These are phyloP conservation scores for Poliocrania exsul DNA, from an alignment of 2,797 vertebrate genomes.

Conservation along the genomic window DNA sequence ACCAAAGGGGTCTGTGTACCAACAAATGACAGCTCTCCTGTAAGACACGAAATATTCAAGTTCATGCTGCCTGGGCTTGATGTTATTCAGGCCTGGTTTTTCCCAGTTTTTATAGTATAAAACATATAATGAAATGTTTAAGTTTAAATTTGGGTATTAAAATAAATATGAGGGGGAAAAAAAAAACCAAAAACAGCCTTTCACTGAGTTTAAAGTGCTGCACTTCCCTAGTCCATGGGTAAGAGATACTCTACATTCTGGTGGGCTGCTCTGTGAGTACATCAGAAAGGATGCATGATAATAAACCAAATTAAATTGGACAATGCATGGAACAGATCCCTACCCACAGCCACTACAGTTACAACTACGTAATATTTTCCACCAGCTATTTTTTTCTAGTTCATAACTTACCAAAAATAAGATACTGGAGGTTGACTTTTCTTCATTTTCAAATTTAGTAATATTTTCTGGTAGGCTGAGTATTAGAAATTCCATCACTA, in stretches of 20 bases:
- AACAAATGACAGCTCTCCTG: neutral
- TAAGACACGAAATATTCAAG: neutral
- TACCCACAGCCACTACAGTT: neutral
- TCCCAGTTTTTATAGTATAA: neutral
- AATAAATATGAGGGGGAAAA: neutral
- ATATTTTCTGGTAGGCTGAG: neutral
- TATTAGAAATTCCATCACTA: neutral
- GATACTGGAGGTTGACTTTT: neutral
- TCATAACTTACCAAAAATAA: constrained; percentile 30
- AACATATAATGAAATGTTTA: accelerated
- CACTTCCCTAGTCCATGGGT: neutral
- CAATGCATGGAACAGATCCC: constrained; percentile 37
- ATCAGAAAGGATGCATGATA: neutral
- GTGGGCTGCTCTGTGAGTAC: neutral
- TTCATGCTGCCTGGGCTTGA: too few species aligned
- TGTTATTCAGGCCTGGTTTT: neutral
- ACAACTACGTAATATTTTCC: constrained; percentile 20
- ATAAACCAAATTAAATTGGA: neutral
- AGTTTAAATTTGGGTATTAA: neutral
- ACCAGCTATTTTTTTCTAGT: neutral
- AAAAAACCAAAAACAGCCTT: neutral
- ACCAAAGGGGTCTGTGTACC: neutral
- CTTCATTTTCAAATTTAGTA: neutral
- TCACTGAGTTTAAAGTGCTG: neutral
- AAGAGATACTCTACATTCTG: neutral